Base-by-base conservation (phyloP, 2,113 vertebrate genomes). In the Poecile atricapillus region DNA sequence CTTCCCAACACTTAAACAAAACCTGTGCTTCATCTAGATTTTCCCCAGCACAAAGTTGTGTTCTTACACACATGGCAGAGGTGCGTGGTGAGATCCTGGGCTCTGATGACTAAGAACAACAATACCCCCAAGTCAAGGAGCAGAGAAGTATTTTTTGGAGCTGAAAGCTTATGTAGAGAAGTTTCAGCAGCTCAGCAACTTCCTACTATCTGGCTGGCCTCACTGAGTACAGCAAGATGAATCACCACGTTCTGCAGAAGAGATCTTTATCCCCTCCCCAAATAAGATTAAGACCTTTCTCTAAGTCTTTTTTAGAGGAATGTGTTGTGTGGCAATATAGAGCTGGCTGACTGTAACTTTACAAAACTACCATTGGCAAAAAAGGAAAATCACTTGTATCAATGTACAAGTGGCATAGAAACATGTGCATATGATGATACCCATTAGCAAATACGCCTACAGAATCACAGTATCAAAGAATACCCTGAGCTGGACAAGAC, bases 161-260 rank as follows among this genome's bases (percentile, higher is more conserved):
- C 62, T 58, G 77, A 91, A 82, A 87, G 53, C 37, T 58, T 46
- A 63, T 6, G 58, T 49, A 53, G 82, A 67, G 80, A 95, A 31
- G 24, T 60, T 95, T 82, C 77, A 60, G 89, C 80, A 90, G 85
- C 79, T 83, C 84, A 82, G 90, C 70, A 93, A 39, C 91, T 79
- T 91, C 69, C 84, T 31, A 64, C 44, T 58, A 69, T 50, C 70
- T 87, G 77, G 27, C 78, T 82, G 44, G 58, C 56, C 67, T 65
- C 31, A 46, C 70, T 63, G 24, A 74, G 78, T 49, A 84, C n/a
- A 64, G 70, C 0, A 1, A 91, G 70, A 89, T 87, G 78, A 89
- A 93, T 91, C 78, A 90, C 33, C 22, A 4, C 16, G 37, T 31
- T 87, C 67, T 69, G 63, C 59, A 83, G 41, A 90, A 67, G 43